These are phyloP conservation scores for Tragelaphus buxtoni DNA, from an alignment of 2,113 vertebrate species.

Conservation along the genomic window DNA sequence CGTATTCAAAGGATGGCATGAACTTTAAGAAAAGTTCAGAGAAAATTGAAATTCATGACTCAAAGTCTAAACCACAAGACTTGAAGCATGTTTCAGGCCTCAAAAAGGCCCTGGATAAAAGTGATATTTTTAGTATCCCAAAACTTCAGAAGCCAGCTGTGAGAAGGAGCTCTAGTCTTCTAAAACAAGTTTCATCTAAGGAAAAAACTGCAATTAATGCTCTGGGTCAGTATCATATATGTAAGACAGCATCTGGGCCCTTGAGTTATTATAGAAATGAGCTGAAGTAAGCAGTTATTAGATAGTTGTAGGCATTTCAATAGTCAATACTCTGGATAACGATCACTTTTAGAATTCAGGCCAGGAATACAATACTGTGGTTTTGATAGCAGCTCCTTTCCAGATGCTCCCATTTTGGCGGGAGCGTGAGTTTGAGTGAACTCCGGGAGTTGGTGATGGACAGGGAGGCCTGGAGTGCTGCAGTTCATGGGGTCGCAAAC, in stretches of 20 bases:
- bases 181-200: constrained; percentile 6
- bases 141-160: neutral
- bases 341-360: neutral
- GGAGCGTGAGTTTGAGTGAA: too few relatives aligned
- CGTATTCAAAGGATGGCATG: neutral
- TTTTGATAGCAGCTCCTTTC: neutral
- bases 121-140: neutral
- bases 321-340: neutral
- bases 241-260: neutral
- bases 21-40: constrained; percentile 9
- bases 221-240: constrained; percentile 43
- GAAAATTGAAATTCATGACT: constrained; percentile 19
- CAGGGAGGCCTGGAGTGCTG: too few relatives aligned
- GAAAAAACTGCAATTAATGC: neutral
- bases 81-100: neutral
- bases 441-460: too few relatives aligned
- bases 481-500: too few relatives aligned
- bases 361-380: neutral
- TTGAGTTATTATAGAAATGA: neutral
- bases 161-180: neutral
- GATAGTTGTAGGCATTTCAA: neutral
- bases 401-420: neutral
- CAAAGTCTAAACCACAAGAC: neutral
- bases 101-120: constrained; percentile 23
- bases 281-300: neutral